Conservation (phyloP, 2,797 vertebrate species). For the Acanthopagrus latus region DNA sequence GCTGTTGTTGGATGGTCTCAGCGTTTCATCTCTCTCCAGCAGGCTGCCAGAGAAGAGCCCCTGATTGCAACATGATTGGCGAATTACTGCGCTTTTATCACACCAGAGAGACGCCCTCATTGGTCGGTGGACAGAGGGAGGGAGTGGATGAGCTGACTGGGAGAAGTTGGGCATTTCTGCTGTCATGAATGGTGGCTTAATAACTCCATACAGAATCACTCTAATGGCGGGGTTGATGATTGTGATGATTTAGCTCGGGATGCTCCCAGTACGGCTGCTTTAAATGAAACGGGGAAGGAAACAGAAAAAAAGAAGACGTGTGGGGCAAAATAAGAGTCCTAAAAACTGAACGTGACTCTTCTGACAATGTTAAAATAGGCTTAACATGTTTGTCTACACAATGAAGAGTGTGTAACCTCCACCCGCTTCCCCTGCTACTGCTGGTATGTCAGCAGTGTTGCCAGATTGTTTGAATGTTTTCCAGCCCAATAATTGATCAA, state of each 20-base stretch:
- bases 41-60: conserved; percentile 53
- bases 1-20: conserved; percentile 37
- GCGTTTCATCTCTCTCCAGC: conserved; percentile 45
- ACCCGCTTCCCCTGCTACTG: not conserved
- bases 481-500: too few relatives aligned
- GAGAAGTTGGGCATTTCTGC: conserved; percentile 10
- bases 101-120: conserved; percentile 22
- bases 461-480: too few relatives aligned
- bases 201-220: conserved; percentile 22
- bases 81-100: conserved; percentile 68
- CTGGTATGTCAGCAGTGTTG: too few relatives aligned
- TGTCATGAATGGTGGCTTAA: conserved; percentile 35
- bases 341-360: not conserved
- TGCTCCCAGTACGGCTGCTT: not conserved
- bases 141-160: conserved; percentile 41
- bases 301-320: not conserved
- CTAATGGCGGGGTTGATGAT: conserved; percentile 12
- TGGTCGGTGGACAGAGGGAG: conserved; percentile 27
- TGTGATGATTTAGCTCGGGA: conserved; percentile 17
- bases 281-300: not conserved
- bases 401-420: not conserved
- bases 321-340: not conserved
- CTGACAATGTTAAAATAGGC: not conserved
- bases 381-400: too few relatives aligned
- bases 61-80: conserved; percentile 72